Evolutionary conservation across 2,797 vertebrate species (phyloP).

Genomic region (Carcharodon carcharias): DNA sequence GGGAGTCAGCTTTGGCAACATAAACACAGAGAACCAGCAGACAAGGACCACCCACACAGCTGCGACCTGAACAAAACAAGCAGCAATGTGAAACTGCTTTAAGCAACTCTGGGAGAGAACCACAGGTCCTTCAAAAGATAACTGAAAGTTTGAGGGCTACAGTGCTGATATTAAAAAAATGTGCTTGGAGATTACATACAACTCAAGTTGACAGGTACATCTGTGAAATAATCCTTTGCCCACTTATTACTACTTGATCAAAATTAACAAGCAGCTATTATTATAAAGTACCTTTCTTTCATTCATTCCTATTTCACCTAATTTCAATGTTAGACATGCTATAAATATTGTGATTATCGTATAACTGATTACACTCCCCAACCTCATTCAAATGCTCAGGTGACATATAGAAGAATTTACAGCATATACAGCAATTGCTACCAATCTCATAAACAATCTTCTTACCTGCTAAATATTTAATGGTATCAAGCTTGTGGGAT

Average conservation of each 20-base stretch:
- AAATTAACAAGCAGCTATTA: not conserved
- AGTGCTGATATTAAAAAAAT: not conserved
- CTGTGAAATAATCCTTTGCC: not conserved
- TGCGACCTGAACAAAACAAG: not conserved
- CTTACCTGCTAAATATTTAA: constrained; percentile 95
- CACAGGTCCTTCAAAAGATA: not conserved
- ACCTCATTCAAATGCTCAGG: not conserved
- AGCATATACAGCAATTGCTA: not conserved
- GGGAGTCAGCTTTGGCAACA: not conserved
- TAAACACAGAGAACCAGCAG: not conserved
- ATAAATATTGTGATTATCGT: not conserved
- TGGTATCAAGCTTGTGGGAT: constrained; percentile 89
- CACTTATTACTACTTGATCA: not conserved
- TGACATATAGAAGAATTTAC: not conserved
- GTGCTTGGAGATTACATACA: not conserved
- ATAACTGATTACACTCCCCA: not conserved
- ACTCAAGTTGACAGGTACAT: not conserved
- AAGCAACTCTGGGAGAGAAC: not conserved
- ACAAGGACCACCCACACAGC: not conserved
- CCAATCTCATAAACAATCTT: not conserved
- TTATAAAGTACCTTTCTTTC: not conserved
- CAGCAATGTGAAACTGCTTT: not conserved
- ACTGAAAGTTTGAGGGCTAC: not conserved
- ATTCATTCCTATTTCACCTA: not conserved
- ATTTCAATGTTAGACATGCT: not conserved